Evolutionary conservation across 2,113 vertebrate genomes (phyloP), one percentile per base, ranked within the genome.

Genomic region (Typhlomys cinereus): DNA sequence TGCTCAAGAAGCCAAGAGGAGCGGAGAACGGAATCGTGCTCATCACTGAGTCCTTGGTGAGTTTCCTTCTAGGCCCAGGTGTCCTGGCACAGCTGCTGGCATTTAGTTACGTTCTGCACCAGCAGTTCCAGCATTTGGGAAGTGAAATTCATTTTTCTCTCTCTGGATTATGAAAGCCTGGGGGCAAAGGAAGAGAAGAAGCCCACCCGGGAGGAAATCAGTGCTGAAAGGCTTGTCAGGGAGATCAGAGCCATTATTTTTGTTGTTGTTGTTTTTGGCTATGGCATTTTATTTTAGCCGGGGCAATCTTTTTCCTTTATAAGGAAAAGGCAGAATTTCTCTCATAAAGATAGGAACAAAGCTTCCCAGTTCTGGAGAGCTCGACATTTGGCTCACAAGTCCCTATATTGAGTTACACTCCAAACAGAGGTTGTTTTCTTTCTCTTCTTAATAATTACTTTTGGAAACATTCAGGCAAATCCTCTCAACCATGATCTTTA

Each of bases 21-120:
- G 89, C 79, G 82, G 85, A 76, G 90, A 96, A 92, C 64, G 29
- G 83, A 88, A 92, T 95, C 95, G 90, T 91, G 89, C 88, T 96
- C 82, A 93, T 5, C 1, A 95, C 89, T 41, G 89, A 95, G 95
- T 94, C 96, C 95, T 97, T 94, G 88, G 96, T 95, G 25, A 95
- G 97, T 94, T 97, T 97, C 96, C 89, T 93, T 96, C 93, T 31
- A 82, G 95, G 97, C 96, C 88, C 97, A 97, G 95, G 97, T 96
- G 95, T 95, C 94, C 11, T 73, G 34, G 62, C 94, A 97, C 96
- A 96, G 97, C 92, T 96, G 96, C 94, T 90, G 94, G 85, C 96
- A 96, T 97, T 97, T 83, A 59, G 96, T 94, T 97, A 95, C 92
- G 95, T 98, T 98, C 97, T 97, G 97, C 98, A 97, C 97, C 97